A percentile compares a stretch with the other conserved stretches of the same genome.
phyloP scores from a whole-genome alignment of 23 tunicate genomes.

The Halocynthia aurantium region DNA sequence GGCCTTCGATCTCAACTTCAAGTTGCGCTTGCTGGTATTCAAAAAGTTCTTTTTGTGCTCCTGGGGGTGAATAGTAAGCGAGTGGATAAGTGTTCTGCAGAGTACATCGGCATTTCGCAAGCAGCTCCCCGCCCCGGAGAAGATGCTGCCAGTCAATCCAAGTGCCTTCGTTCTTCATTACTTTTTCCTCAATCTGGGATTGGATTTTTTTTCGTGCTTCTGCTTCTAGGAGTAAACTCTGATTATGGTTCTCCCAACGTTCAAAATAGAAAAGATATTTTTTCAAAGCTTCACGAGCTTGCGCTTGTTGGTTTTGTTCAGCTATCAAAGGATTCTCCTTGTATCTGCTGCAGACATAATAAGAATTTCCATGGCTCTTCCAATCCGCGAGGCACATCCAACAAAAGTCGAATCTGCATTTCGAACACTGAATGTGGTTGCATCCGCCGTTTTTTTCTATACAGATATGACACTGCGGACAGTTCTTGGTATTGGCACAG shows the following conservation, averaged over 20 bases:
- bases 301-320: conserved; percentile 36
- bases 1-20: conserved; percentile 78
- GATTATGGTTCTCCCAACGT: conserved; percentile 95
- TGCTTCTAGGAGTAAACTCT: conserved; percentile 61
- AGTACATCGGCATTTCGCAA: conserved; percentile 88
- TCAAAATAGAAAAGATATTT: conserved; percentile 80
- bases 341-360: conserved; percentile 80
- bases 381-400: conserved; percentile 93
- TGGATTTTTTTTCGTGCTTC: conserved; percentile 63
- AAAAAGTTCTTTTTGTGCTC: conserved; percentile 74
- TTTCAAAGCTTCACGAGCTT: conserved; percentile 82
- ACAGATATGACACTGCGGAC: conserved; percentile 83
- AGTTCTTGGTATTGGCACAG: conserved; percentile 89
- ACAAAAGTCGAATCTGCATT: conserved; percentile 82
- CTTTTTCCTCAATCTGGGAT: conserved; percentile 77
- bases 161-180: conserved; percentile 56
- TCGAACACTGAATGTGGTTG: conserved; percentile 85
- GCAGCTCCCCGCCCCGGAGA: conserved; percentile 80
- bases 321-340: conserved; percentile 56
- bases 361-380: conserved; percentile 91
- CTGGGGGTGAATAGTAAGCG: conserved; percentile 71
- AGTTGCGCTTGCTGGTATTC: conserved; percentile 97
- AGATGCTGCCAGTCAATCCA: conserved; percentile 99
- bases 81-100: conserved; percentile 86
- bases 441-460: conserved; percentile 97